phyloP scores from a whole-genome alignment of 1,140 invertebrate genomes.

The Colletes gigas region DNA sequence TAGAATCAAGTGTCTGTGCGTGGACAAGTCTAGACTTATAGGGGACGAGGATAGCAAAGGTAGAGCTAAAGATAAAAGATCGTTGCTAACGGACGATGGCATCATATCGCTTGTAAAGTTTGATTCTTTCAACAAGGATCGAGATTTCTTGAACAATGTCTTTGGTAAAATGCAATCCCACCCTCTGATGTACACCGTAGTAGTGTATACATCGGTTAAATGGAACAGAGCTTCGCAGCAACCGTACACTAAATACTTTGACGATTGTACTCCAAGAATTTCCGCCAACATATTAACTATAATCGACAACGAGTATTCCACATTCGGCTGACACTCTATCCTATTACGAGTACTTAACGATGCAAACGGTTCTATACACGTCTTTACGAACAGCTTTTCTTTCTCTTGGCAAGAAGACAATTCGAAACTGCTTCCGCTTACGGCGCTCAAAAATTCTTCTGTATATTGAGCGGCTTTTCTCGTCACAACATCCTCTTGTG shows the following conservation, averaged over 20 bases:
- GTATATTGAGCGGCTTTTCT: slow-evolving; percentile 76
- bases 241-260: slow-evolving; percentile 79
- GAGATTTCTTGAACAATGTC: slow-evolving; percentile 54
- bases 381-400: slow-evolving; percentile 69
- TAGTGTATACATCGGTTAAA: slow-evolving; percentile 79
- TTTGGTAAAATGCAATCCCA: slow-evolving; percentile 80
- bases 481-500: slow-evolving; percentile 78
- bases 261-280: slow-evolving; percentile 70
- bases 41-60: slow-evolving; percentile 83
- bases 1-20: slow-evolving; percentile 84
- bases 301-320: slow-evolving; percentile 57
- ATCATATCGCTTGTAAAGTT: slow-evolving; percentile 63
- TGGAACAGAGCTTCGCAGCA: slow-evolving; percentile 81
- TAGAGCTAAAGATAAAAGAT: slow-evolving; percentile 79
- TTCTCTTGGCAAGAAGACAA: slow-evolving; percentile 59
- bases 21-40: slow-evolving; percentile 84
- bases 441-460: slow-evolving; percentile 73
- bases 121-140: slow-evolving; percentile 48
- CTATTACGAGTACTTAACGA: slow-evolving; percentile 36
- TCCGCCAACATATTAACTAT: slow-evolving; percentile 69
- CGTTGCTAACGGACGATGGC: slow-evolving; percentile 68
- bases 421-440: slow-evolving; percentile 53
- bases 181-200: slow-evolving; percentile 80
- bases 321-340: slow-evolving; percentile 22
- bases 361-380: slow-evolving; percentile 68